Evolutionary conservation across 2,113 vertebrate genomes (phyloP), one percentile per base, ranked within the genome.

Genomic region (Sphyrna mokarran): DNA sequence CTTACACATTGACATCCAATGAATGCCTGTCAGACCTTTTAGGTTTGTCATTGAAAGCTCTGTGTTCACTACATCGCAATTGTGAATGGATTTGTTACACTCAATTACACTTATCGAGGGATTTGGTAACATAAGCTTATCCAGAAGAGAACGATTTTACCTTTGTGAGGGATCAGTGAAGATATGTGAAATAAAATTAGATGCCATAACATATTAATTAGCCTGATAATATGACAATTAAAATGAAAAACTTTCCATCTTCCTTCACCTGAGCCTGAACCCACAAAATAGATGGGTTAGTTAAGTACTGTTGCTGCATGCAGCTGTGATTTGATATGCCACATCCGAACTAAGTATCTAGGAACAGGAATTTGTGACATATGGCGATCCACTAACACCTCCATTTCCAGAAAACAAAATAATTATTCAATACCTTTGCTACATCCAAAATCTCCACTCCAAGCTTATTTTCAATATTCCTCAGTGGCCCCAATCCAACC

Each of bases 1-100:
- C 78, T 40, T 37, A 83, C n/a, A 83, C 78, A 72, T 83, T 83
- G 78, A 83, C n/a, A 83, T 83, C 18, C n/a, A 78, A 29, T 78
- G 72, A 78, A 80, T 83, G 78, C n/a, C 78, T 83, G 78, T 83
- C 78, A 83, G 78, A 83, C n/a, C 14, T 37, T 83, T 83, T 83
- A 83, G 78, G 78, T 11, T 40, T 83, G 78, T 83, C 14, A 37
- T 83, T 83, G 78, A 80, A 83, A 83, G 78, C n/a, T 14, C 78
- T 40, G 78, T 37, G 78, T 37, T 86, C 22, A 9, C 40, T 86
- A 48, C 83, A 86, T 43, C 26, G 83, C 83, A 86, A 43, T 85
- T 85, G 37, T 40, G 76, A 80, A 40, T 83, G 78, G 78, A 83
- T 83, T 83, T 40, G 78, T 83, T 83, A 18, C 78, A 83, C 78